Evolutionary conservation across 2,113 vertebrate species (phyloP), one percentile per base, ranked within the genome.

Genomic region (Cyphomyrus plagiostoma): DNA sequence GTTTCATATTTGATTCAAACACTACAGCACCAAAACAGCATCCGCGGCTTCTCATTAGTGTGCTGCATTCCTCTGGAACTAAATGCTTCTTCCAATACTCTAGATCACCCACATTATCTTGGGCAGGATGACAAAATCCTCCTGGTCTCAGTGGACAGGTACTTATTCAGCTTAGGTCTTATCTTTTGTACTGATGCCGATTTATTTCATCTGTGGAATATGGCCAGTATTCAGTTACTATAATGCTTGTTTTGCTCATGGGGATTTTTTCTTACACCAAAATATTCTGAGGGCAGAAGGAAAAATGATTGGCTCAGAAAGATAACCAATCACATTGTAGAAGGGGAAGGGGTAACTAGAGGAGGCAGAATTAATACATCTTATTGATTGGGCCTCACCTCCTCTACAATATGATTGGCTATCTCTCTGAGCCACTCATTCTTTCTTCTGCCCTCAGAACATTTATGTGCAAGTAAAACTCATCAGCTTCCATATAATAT

Each of bases 31-130:
- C 35, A 19, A 80, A 42, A 19, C 30, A 19, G 15, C 74, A 19
- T n/a, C 30, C 13, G 74, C 35, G 39, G 19, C 4, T 39, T 17
- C 1, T 42, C 35, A 42, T 80, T 80, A 80, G 74, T 42, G 82
- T 85, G 19, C 23, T 0, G 10, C 23, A 85, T 49, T 85, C 82
- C 9, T 85, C 82, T 49, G 45, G 45, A 85, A 21, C 42, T 49
- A 26, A 85, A 48, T 49, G 82, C 45, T 85, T 10, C 82, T 85
- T 49, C 21, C 82, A n/a, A 26, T 10, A 48, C 45, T 85, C 17
- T 21, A 85, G 82, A 85, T 85, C 42, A 85, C 82, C 82, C 39
- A 85, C 82, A 85, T 85, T 85, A 85, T 48, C 45, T 85, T 85
- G 82, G 82, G 42, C 82, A 49, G 82, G 82, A 85, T 85, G 82